Conservation (phyloP, 2,888 invertebrate genomes). For the Parnassius orleans region DNA sequence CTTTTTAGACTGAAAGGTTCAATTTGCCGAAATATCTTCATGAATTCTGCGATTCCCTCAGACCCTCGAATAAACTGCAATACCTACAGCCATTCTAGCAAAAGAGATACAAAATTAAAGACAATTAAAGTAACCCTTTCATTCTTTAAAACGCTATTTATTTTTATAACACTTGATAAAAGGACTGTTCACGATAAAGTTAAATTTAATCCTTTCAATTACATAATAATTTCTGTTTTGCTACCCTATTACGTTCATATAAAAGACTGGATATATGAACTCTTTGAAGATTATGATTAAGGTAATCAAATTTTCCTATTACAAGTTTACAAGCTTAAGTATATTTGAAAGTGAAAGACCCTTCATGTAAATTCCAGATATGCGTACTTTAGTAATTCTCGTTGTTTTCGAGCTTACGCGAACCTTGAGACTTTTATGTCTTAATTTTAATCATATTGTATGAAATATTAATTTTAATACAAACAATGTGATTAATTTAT, state of each 20-base stretch:
- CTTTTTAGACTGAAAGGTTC: constrained; percentile 49
- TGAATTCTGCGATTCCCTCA: constrained; percentile 25
- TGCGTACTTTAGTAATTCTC: constrained; percentile 10
- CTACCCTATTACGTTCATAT: background rate
- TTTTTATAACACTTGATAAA: constrained; percentile 9
- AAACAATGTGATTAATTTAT: too few relatives aligned
- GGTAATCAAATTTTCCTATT: constrained; percentile 13
- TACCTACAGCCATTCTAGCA: constrained; percentile 15
- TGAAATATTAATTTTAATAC: too few relatives aligned
- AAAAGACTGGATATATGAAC: background rate
- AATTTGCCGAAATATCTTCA: constrained; percentile 51
- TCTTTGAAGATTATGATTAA: constrained; percentile 9
- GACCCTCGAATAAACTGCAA: constrained; percentile 24
- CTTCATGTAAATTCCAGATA: constrained; percentile 1
- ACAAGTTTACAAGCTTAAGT: background rate
- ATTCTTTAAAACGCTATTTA: constrained; percentile 22
- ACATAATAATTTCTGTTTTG: background rate
- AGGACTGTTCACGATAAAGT: constrained; percentile 13
- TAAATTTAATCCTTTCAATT: constrained; percentile 6
- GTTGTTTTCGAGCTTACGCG: constrained; percentile 2
- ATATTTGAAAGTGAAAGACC: constrained; percentile 7
- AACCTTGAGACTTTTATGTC: constrained; percentile 4
- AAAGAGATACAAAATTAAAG: constrained; percentile 26
- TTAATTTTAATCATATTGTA: constrained; percentile 10
- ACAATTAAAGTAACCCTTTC: constrained; percentile 25